A percentile compares a stretch with the other conserved stretches of the same genome.
phyloP scores from a whole-genome alignment of 2,888 invertebrate species.

The Caenorhabditis auriculariae region DNA sequence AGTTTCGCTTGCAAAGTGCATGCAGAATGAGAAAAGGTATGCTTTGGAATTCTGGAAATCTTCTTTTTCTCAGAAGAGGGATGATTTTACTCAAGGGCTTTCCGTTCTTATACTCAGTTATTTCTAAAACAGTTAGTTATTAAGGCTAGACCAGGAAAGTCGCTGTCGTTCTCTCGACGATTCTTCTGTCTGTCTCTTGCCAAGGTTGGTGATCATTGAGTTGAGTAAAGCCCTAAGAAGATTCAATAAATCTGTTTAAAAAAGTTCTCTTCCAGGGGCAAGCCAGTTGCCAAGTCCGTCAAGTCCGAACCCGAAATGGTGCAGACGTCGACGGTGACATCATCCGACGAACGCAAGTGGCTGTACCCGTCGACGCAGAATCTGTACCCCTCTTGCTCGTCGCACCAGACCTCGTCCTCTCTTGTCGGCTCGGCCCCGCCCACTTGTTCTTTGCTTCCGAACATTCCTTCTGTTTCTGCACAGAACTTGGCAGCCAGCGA shows the following conservation, averaged over 20 bases:
- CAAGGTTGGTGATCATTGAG: not conserved
- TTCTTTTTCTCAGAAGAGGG: not conserved
- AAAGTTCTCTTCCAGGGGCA: not conserved
- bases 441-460: conserved; percentile 20
- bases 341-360: conserved; percentile 37
- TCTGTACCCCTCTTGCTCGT: conserved; percentile 26
- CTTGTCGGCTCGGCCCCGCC: conserved; percentile 33
- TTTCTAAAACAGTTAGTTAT: not conserved
- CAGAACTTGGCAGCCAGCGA: too few relatives aligned
- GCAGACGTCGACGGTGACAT: conserved; percentile 7
- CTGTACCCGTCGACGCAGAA: conserved; percentile 39
- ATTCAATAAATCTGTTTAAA: not conserved
- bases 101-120: too few relatives aligned
- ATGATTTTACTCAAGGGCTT: not conserved
- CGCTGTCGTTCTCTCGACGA: conserved; percentile 39
- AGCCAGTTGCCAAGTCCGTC: conserved; percentile 21
- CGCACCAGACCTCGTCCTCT: conserved; percentile 29
- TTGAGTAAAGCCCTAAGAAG: not conserved
- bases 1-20: conserved; percentile 79
- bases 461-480: not conserved
- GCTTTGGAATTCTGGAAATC: conserved; percentile 64
- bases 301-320: conserved; percentile 40
- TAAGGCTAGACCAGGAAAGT: conserved; percentile 30
- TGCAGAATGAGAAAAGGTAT: conserved; percentile 76
- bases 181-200: conserved; percentile 23